phyloP scores from a whole-genome alignment of 1,140 invertebrate species.

The Zaprionus davidi region DNA sequence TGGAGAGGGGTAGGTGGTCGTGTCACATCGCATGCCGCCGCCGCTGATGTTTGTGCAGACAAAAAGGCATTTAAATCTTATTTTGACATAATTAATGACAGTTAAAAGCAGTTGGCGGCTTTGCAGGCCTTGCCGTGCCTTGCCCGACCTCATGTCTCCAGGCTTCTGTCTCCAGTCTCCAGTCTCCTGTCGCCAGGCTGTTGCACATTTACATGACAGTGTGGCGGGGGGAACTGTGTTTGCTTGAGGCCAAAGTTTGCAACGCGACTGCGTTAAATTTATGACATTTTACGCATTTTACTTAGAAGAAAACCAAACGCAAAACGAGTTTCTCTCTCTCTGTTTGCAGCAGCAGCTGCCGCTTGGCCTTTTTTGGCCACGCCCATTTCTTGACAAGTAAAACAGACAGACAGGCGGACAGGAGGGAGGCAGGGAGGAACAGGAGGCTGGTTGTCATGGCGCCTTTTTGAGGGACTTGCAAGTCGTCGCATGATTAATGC shows the following conservation, averaged over 20 bases:
- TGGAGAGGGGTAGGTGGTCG: slow-evolving; percentile 13
- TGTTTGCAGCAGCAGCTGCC: slow-evolving; percentile 47
- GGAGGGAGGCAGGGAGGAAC: neutral
- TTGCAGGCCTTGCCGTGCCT: slow-evolving; percentile 37
- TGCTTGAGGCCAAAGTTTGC: slow-evolving; percentile 53
- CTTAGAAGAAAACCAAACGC: slow-evolving; percentile 55
- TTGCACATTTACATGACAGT: slow-evolving; percentile 82
- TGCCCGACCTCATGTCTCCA: neutral
- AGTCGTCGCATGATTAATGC: slow-evolving; percentile 79
- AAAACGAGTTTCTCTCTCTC: slow-evolving; percentile 70
- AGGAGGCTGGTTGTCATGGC: slow-evolving; percentile 17
- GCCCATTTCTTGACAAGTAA: slow-evolving; percentile 77
- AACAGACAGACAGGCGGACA: slow-evolving; percentile 39
- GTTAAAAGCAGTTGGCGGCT: slow-evolving; percentile 81
- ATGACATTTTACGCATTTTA: slow-evolving; percentile 75
- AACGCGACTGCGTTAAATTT: slow-evolving; percentile 79
- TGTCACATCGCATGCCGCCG: slow-evolving; percentile 36
- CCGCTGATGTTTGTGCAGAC: slow-evolving; percentile 70
- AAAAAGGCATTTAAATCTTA: slow-evolving; percentile 83
- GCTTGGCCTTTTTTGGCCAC: slow-evolving; percentile 49
- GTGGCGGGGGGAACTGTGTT: slow-evolving; percentile 11
- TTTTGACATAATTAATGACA: slow-evolving; percentile 83
- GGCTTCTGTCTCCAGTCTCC: slow-evolving; percentile 2
- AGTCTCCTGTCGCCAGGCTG: slow-evolving; percentile 57
- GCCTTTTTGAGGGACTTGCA: slow-evolving; percentile 68